phyloP scores from a whole-genome alignment of 2,797 vertebrate species.

The Microchirus variegatus region DNA sequence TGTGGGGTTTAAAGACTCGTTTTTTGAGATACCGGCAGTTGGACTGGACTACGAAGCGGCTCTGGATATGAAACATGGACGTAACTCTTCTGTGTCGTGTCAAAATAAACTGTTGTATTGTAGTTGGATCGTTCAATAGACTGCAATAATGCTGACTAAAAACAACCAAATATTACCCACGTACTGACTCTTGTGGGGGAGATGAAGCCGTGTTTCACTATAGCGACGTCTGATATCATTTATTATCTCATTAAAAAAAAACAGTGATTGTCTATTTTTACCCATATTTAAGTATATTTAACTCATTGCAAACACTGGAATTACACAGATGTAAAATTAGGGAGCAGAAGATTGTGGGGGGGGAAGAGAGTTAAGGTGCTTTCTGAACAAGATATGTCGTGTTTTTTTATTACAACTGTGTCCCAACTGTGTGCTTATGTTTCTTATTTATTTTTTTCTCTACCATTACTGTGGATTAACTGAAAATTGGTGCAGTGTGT shows the following conservation, averaged over 20 bases:
- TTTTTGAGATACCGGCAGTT: slow-evolving; percentile 23
- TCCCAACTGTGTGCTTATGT: slow-evolving; percentile 36
- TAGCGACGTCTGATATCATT: slow-evolving; percentile 41
- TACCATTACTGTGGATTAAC: slow-evolving; percentile 59
- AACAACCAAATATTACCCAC: slow-evolving; percentile 23
- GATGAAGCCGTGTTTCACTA: slow-evolving; percentile 17
- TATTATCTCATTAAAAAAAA: slow-evolving; percentile 49
- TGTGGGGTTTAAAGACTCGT: slow-evolving; percentile 22
- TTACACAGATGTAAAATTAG: slow-evolving; percentile 33
- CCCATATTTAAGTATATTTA: slow-evolving; percentile 73
- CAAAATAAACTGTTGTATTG: slow-evolving; percentile 21
- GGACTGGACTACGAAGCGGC: slow-evolving; percentile 34
- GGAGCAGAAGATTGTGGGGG: background rate
- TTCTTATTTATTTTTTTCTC: slow-evolving; percentile 79
- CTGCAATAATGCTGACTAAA: slow-evolving; percentile 26
- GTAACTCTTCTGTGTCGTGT: slow-evolving; percentile 16
- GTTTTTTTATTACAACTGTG: slow-evolving; percentile 16
- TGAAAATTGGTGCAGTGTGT: background rate
- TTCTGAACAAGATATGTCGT: slow-evolving; percentile 10
- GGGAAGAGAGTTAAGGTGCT: slow-evolving; percentile 35
- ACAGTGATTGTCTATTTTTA: slow-evolving; percentile 47
- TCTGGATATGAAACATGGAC: slow-evolving; percentile 20
- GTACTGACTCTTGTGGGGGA: slow-evolving; percentile 6
- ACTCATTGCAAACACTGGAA: slow-evolving; percentile 83
- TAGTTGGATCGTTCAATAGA: slow-evolving; percentile 34